A percentile compares a stretch with the other conserved stretches of the same genome.
Conservation (phyloP, 92 coral and sea anemone genomes). For the Nematostella vectensis region DNA sequence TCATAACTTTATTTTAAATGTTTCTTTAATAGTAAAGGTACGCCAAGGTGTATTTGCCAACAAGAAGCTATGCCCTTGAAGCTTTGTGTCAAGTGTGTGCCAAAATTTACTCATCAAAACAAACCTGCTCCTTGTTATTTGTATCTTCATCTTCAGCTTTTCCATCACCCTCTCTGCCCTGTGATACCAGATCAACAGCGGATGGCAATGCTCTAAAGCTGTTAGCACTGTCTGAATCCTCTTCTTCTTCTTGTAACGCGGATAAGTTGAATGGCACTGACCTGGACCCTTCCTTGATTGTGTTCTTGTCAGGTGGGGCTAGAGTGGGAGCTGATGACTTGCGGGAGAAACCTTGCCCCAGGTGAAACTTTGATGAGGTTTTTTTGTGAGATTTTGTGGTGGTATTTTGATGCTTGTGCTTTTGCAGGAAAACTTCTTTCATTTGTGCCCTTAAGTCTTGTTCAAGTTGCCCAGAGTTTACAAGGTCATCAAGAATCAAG, state of each 20-base stretch:
- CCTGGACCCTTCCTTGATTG: conserved; percentile 43
- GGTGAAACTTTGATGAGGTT: conserved; percentile 19
- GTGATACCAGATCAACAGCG: conserved; percentile 83
- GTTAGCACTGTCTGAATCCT: conserved; percentile 18
- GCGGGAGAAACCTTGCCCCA: conserved; percentile 26
- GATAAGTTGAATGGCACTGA: conserved; percentile 49
- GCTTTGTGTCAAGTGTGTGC: no score
- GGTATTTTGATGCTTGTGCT: conserved; percentile 74
- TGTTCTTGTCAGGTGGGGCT: conserved; percentile 27
- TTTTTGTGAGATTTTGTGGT: conserved; percentile 37
- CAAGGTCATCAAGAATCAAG: conserved; percentile 87
- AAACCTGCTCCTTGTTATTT: no score
- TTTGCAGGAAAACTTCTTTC: conserved; percentile 60
- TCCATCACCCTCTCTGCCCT: conserved; percentile 31
- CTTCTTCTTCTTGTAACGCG: conserved; percentile 33
- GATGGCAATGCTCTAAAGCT: conserved; percentile 78
- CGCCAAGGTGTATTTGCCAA: no score
- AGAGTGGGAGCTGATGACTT: conserved; percentile 42
- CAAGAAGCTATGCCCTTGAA: no score
- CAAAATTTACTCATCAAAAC: no score
- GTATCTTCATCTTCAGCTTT: not conserved
- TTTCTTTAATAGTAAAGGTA: no score
- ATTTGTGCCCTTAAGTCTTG: conserved; percentile 63
- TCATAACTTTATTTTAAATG: no score
- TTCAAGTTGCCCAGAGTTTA: conserved; percentile 67